Conservation (phyloP, 2,113 vertebrate species). For the Chloropsis hardwickii region DNA sequence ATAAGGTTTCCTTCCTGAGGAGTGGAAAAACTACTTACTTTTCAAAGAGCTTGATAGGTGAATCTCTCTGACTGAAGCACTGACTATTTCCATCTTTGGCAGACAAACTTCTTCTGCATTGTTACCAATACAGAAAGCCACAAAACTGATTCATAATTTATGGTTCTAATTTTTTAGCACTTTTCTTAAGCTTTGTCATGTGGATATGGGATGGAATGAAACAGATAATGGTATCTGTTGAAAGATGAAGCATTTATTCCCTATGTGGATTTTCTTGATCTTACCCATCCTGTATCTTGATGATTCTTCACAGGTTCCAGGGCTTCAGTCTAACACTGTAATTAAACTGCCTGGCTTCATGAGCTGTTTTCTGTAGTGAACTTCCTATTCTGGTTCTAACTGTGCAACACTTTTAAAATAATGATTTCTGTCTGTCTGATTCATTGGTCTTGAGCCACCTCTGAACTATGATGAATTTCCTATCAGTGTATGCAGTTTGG, state of each 20-base stretch:
- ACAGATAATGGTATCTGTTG: background rate
- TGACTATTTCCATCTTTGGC: slow-evolving; percentile 15
- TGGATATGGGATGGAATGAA: background rate
- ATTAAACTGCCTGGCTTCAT: background rate
- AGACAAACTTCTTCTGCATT: background rate
- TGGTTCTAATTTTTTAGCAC: background rate
- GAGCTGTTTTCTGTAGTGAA: background rate
- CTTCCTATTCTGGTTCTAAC: background rate
- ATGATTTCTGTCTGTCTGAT: background rate
- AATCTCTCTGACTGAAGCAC: background rate
- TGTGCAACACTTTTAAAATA: background rate
- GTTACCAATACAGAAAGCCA: background rate
- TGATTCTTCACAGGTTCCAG: background rate
- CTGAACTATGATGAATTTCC: background rate
- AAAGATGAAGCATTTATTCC: background rate
- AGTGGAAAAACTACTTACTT: slow-evolving; percentile 36
- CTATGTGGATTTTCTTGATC: background rate
- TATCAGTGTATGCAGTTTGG: background rate
- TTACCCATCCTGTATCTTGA: background rate
- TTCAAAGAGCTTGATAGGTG: background rate
- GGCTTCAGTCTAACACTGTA: background rate
- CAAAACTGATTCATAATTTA: background rate
- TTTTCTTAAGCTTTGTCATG: background rate
- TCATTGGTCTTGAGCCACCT: background rate
- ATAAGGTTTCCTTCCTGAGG: slow-evolving; percentile 23